Base-by-base conservation (phyloP, 1,140 invertebrate genomes). In the Philopotamus ludificatus region DNA sequence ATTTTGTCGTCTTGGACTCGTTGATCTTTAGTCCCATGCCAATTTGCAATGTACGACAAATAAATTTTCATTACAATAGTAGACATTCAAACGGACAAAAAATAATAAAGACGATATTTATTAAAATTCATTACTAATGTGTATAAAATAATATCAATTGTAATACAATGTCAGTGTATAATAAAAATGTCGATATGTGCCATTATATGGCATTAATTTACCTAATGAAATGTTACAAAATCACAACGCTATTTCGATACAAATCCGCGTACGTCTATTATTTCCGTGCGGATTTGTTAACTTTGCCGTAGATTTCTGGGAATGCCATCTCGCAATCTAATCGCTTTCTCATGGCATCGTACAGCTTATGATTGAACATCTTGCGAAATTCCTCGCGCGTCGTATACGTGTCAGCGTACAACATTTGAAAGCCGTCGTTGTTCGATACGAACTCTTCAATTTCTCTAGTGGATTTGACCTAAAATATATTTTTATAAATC, bases 271-370 rank as follows among this genome's bases (percentile, higher is more conserved):
- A n/a, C n/a, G n/a, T n/a, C n/a, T 34, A 39, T 55, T 57, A 57
- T 20, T 15, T 42, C 9, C 54, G 34, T 1, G 16, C 54, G 21
- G 39, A 42, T 22, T 42, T 57, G 23, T 42, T 89, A 21, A 94
- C 85, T 79, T 94, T 94, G 34, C 89, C 89, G 73, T 92, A 94
- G 1, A 94, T 85, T 72, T 91, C 88, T 0, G 91, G 91, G 73
- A 94, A 93, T 0, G 91, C 91, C 16, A 84, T 82, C 66, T 84
- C 77, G 75, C 89, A 91, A 23, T 83, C 64, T 2, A 87, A 75
- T 22, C 78, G 74, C 4, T 81, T 74, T 51, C 91, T 77, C 63
- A 92, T 75, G 73, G 82, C 83, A 68, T 93, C 89, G 71, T 94
- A 94, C 0, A 93, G 76, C 0, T 74, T 76, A 72, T 92, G 89